A percentile compares a stretch with the other conserved stretches of the same genome.
phyloP scores from a whole-genome alignment of 2,888 invertebrate species.

The Zeuzera pyrina region DNA sequence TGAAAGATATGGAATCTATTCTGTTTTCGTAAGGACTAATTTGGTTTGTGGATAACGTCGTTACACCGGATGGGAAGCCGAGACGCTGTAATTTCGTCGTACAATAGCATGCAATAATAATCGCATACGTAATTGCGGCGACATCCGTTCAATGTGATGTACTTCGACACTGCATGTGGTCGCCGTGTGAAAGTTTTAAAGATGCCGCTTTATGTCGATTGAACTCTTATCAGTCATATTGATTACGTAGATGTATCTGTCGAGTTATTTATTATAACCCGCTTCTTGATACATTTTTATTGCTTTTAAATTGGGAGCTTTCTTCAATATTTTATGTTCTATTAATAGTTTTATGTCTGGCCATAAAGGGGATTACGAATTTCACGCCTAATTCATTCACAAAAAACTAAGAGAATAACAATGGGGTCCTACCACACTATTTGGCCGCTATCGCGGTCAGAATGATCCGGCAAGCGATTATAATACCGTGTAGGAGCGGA shows the following conservation, averaged over 20 bases:
- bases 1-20: conserved; percentile 17
- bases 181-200: conserved; percentile 63
- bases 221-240: not conserved
- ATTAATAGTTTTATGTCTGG: conserved; percentile 9
- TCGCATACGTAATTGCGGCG: conserved; percentile 62
- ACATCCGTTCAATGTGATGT: conserved; percentile 56
- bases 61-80: conserved; percentile 63
- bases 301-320: conserved; percentile 41
- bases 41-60: conserved; percentile 14
- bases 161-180: conserved; percentile 5
- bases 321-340: conserved; percentile 23
- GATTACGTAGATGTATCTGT: too few relatives aligned
- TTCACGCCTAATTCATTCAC: conserved; percentile 40
- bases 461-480: conserved; percentile 18
- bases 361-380: conserved; percentile 29
- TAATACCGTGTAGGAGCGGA: conserved; percentile 39
- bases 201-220: conserved; percentile 19
- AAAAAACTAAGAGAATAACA: conserved; percentile 26
- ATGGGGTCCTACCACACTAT: conserved; percentile 35
- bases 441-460: conserved; percentile 34
- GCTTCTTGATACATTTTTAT: conserved; percentile 38
- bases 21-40: conserved; percentile 23
- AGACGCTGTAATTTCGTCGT: conserved; percentile 65
- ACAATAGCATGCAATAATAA: conserved; percentile 67
- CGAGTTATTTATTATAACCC: too few relatives aligned